Percentiles rank a stretch among this genome's conserved stretches.
Conservation (phyloP, 2,888 invertebrate species). For the Sarcophaga rosellei region DNA sequence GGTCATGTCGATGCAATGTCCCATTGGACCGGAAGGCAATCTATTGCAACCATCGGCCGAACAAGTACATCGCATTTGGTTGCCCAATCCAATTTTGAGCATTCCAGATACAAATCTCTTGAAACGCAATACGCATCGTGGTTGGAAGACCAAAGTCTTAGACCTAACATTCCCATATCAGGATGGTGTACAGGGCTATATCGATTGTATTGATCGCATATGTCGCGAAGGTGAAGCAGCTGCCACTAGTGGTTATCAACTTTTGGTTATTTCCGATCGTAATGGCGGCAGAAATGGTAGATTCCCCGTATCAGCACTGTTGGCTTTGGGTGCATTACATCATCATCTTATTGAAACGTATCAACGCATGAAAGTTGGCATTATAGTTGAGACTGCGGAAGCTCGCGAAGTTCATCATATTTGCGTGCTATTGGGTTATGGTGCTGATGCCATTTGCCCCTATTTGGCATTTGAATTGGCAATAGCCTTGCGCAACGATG, state of each 20-base stretch:
- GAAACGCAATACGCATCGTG: conserved; percentile 90
- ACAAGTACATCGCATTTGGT: conserved; percentile 94
- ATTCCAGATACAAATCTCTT: conserved; percentile 94
- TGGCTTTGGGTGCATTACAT: conserved; percentile 96
- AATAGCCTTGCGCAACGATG: conserved; percentile 91
- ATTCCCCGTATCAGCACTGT: conserved; percentile 89
- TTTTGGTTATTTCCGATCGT: conserved; percentile 93
- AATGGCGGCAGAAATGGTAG: conserved; percentile 84
- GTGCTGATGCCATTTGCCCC: conserved; percentile 98
- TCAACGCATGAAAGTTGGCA: conserved; percentile 97
- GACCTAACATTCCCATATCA: conserved; percentile 93
- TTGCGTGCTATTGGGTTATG: conserved; percentile 96
- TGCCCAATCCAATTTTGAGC: conserved; percentile 96
- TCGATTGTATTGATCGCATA: conserved; percentile 89
- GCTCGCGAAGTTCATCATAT: conserved; percentile 98
- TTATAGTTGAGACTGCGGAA: conserved; percentile 97
- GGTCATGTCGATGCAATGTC: conserved; percentile 98
- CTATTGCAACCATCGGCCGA: conserved; percentile 93
- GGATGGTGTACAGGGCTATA: conserved; percentile 89
- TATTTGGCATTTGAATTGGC: conserved; percentile 98
- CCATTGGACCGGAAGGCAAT: conserved; percentile 98
- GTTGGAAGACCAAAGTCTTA: conserved; percentile 93
- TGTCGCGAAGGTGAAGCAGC: conserved; percentile 91
- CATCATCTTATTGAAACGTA: conserved; percentile 97
- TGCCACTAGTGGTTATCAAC: conserved; percentile 89